phyloP scores from a whole-genome alignment of 2,888 invertebrate genomes.

The Drosophila leonis region DNA sequence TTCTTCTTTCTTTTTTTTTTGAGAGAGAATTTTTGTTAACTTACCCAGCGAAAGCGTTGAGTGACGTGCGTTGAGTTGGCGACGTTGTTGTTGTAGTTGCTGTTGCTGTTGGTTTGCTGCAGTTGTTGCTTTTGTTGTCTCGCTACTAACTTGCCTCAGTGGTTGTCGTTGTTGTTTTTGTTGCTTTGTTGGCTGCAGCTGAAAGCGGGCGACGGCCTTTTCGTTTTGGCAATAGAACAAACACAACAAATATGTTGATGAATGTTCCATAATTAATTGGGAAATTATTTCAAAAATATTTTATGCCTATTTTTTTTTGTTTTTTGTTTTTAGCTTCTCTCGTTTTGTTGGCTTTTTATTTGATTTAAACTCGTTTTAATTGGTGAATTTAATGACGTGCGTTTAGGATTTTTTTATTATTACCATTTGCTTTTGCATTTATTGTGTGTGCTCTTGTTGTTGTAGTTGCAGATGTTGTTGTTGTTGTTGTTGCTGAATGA shows the following conservation, averaged over 20 bases:
- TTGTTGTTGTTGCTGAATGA: constrained; percentile 48
- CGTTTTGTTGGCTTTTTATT: constrained; percentile 19
- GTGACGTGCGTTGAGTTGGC: constrained; percentile 28
- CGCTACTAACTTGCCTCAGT: neutral
- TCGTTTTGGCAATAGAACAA: constrained; percentile 72
- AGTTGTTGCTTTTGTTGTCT: constrained; percentile 11
- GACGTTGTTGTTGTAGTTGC: constrained; percentile 15
- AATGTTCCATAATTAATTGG: constrained; percentile 80
- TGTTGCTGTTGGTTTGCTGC: constrained; percentile 18
- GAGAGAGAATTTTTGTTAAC: constrained; percentile 21
- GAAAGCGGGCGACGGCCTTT: constrained; percentile 65
- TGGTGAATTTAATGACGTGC: constrained; percentile 65
- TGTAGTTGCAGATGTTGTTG: constrained; percentile 25
- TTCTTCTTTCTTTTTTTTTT: neutral
- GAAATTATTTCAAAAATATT: constrained; percentile 42
- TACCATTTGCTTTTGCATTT: constrained; percentile 40
- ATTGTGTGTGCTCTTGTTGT: constrained; percentile 41
- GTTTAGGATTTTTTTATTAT: constrained; percentile 51
- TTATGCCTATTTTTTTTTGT: constrained; percentile 24
- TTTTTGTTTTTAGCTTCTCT: constrained; percentile 25
- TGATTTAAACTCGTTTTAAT: constrained; percentile 43
- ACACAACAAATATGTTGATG: constrained; percentile 76
- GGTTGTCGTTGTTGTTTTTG: constrained; percentile 30
- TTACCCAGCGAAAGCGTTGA: constrained; percentile 61
- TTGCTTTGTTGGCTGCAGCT: constrained; percentile 54